These are phyloP conservation scores for Cydia amplana DNA, from an alignment of 1,140 invertebrate genomes.

Conservation along the genomic window DNA sequence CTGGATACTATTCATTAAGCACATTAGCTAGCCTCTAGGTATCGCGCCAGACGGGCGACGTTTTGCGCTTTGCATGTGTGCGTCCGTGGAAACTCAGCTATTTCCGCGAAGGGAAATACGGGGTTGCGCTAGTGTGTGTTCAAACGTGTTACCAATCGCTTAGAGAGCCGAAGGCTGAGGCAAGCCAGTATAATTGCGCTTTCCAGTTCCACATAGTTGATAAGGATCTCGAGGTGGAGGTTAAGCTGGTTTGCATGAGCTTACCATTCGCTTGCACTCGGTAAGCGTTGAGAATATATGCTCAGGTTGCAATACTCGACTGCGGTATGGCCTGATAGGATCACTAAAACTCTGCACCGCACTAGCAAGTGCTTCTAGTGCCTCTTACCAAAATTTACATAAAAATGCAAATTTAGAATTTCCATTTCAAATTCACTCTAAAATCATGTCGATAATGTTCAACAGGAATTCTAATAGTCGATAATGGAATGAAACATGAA, in stretches of 20 bases:
- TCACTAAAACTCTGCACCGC: neutral
- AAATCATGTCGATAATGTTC: slow-evolving; percentile 6
- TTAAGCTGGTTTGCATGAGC: neutral
- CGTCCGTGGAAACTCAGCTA: slow-evolving; percentile 33
- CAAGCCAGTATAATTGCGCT: neutral
- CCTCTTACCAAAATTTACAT: neutral
- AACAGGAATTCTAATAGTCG: neutral
- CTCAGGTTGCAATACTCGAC: neutral
- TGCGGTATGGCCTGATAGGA: neutral
- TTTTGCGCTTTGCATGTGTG: slow-evolving; percentile 38
- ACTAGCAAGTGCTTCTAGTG: neutral
- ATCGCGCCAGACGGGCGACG: slow-evolving; percentile 46
- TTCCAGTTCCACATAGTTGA: neutral
- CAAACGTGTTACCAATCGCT: slow-evolving; percentile 28
- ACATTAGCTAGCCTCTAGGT: slow-evolving; percentile 28
- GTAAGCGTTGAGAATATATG: neutral
- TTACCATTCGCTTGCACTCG: neutral
- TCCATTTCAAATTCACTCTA: neutral
- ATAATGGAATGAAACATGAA: neutral
- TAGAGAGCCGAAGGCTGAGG: neutral
- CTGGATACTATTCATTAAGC: slow-evolving; percentile 23
- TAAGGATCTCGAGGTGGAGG: neutral
- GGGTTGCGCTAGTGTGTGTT: slow-evolving; percentile 37
- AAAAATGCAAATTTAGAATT: neutral
- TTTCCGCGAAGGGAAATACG: slow-evolving; percentile 13